These are phyloP conservation scores for Hyla sarda DNA, from an alignment of 2,113 vertebrate genomes.

Conservation along the genomic window DNA sequence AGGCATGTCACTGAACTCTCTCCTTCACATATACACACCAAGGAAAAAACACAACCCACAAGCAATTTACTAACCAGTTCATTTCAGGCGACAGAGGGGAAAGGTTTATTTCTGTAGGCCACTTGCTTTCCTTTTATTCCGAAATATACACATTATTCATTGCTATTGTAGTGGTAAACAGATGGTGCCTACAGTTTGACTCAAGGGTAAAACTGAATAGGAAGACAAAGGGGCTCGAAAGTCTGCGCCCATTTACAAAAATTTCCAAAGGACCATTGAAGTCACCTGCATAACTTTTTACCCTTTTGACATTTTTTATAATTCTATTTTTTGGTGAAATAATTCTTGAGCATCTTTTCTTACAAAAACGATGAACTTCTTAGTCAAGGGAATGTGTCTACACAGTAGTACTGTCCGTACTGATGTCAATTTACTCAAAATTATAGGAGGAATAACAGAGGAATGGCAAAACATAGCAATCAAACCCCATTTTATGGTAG, in stretches of 20 bases:
- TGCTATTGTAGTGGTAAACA: not conserved
- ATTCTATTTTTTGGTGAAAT: no score
- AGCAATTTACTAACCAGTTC: not conserved
- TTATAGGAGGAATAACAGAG: no score
- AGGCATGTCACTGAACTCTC: slow-evolving; percentile 43
- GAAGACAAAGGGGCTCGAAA: no score
- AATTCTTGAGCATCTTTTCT: no score
- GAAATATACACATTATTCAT: not conserved
- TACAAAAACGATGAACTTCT: no score
- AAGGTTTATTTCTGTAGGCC: not conserved
- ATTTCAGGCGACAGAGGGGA: slow-evolving; percentile 27
- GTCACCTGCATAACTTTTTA: no score
- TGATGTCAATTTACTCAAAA: no score
- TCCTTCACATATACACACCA: slow-evolving; percentile 46
- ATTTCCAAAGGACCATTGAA: not conserved
- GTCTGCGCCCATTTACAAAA: not conserved
- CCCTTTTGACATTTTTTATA: no score
- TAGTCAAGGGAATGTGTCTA: no score
- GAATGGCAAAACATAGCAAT: no score
- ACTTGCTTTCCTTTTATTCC: not conserved
- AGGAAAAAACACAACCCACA: not conserved
- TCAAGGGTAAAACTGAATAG: not conserved
- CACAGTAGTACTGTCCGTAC: no score
- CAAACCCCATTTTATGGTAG: no score
- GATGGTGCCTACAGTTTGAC: not conserved